phyloP scores from a whole-genome alignment of 2,113 vertebrate species.

The Xiphorhynchus elegans region DNA sequence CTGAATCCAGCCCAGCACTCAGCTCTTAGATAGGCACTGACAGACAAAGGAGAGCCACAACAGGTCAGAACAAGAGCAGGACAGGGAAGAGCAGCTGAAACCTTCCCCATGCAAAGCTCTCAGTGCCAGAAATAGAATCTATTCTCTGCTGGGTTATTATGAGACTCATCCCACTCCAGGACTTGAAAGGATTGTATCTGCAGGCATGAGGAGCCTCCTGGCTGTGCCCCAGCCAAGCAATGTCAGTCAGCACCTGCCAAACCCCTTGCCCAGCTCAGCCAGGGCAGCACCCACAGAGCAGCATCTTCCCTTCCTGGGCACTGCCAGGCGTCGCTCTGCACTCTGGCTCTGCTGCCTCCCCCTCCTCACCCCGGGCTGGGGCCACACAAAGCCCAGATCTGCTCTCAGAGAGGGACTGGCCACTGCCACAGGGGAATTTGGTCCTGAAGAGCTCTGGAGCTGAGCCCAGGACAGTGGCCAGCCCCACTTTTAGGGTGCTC shows the following conservation, averaged over 20 bases:
- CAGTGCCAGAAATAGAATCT: conserved; percentile 11
- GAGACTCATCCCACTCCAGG: neutral
- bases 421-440: neutral
- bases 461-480: neutral
- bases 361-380: accelerated
- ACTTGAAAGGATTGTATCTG: neutral
- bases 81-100: conserved; percentile 4
- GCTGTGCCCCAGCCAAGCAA: neutral
- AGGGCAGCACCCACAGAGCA: neutral
- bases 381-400: neutral
- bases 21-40: neutral
- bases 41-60: neutral
- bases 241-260: neutral
- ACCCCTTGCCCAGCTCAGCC: neutral
- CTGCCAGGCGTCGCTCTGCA: neutral
- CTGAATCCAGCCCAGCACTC: accelerated
- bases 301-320: neutral
- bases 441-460: neutral
- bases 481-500: neutral
- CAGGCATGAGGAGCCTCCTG: neutral
- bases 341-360: neutral
- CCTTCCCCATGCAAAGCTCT: neutral
- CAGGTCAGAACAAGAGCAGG: neutral
- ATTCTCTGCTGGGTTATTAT: neutral
- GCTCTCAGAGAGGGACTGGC: accelerated